phyloP scores from a whole-genome alignment of 92 coral and sea anemone species.

The Phymanthus crucifer region DNA sequence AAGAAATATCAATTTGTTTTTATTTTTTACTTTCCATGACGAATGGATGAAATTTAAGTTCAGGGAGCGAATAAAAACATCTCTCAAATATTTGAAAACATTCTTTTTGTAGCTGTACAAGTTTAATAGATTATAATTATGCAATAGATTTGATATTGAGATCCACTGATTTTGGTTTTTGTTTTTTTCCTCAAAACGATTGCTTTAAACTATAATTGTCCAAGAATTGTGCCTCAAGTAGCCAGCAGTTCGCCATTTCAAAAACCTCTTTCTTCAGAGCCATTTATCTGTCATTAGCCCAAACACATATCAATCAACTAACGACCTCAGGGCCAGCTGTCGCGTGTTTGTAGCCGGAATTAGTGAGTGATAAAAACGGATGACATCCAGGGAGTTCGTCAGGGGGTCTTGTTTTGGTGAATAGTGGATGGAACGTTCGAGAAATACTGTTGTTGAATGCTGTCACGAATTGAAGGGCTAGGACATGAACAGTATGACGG shows the following conservation, averaged over 20 bases:
- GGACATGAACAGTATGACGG: no score
- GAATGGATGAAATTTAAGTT: no score
- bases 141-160: background rate
- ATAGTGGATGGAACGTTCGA: no score
- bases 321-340: background rate
- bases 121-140: background rate
- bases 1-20: no score
- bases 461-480: no score
- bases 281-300: constrained; percentile 1
- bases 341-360: background rate
- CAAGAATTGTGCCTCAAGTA: background rate
- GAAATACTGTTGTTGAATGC: no score
- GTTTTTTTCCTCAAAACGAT: background rate
- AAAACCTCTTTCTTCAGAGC: background rate
- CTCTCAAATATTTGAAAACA: no score
- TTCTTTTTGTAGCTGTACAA: no score
- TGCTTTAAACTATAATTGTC: background rate
- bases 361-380: background rate
- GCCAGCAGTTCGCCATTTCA: background rate
- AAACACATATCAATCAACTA: background rate
- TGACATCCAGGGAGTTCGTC: background rate
- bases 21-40: no score
- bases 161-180: background rate
- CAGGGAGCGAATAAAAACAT: no score
- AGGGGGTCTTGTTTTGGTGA: background rate